Conservation (phyloP, 1,140 invertebrate genomes). For the Neodiprion fabricii region DNA sequence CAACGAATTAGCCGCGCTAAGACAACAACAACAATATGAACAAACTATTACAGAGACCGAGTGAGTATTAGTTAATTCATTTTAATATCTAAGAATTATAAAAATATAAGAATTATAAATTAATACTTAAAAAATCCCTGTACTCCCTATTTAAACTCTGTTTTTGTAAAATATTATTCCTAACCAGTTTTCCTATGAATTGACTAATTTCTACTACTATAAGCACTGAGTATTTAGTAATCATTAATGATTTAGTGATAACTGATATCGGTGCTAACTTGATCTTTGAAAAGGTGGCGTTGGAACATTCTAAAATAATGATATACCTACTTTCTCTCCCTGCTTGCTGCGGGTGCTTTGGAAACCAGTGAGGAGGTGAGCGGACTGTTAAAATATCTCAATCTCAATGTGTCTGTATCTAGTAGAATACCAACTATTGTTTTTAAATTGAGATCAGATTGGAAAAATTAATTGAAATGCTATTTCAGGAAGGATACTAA, state of each 20-base stretch:
- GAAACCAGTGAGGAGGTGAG: conserved; percentile 50
- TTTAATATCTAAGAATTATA: background rate
- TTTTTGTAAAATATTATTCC: too few relatives aligned
- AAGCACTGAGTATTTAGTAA: background rate
- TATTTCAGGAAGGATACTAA: conserved; percentile 66
- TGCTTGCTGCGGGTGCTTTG: conserved; percentile 44
- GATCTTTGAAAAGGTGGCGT: conserved; percentile 37
- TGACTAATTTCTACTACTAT: too few relatives aligned
- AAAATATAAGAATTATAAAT: background rate
- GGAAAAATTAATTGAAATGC: conserved; percentile 12
- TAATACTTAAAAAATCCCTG: background rate
- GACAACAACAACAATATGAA: conserved; percentile 50
- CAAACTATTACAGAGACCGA: conserved; percentile 63
- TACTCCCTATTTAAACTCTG: too few relatives aligned
- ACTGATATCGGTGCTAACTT: conserved; percentile 4
- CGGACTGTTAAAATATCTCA: conserved; percentile 13
- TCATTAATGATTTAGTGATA: background rate
- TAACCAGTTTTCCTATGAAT: too few relatives aligned
- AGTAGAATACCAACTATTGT: background rate
- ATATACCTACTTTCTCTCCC: conserved; percentile 44
- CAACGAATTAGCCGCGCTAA: conserved; percentile 54
- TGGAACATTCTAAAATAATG: conserved; percentile 48
- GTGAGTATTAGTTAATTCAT: conserved; percentile 48
- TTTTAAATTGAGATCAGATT: conserved; percentile 6
- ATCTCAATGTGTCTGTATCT: conserved; percentile 6